Percentiles rank a stretch among this genome's conserved stretches.
Evolutionary conservation across 2,797 vertebrate species (phyloP).

Genomic region (Neosilurus hyrtlii): DNA sequence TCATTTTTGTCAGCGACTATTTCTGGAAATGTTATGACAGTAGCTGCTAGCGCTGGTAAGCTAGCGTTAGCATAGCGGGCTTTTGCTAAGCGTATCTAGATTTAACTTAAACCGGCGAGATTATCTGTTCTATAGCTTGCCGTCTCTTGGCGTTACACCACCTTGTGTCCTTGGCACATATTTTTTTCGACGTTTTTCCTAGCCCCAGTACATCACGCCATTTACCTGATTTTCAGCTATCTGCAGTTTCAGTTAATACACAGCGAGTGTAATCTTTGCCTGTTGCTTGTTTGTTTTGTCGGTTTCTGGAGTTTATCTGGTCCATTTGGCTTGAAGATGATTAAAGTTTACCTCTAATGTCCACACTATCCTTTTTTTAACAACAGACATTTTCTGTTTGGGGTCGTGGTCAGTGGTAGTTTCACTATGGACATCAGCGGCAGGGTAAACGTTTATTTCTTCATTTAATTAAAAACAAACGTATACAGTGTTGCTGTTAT

Average conservation of each 20-base stretch:
- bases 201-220: background rate
- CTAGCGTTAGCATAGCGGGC: conserved; percentile 19
- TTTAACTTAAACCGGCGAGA: background rate
- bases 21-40: background rate
- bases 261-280: background rate
- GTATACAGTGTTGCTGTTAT: background rate
- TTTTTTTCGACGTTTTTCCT: background rate
- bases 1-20: background rate
- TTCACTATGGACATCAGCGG: background rate
- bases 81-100: background rate
- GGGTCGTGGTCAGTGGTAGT: background rate
- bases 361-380: background rate
- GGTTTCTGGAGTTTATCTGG: background rate
- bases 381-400: background rate
- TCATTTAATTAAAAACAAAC: no score
- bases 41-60: background rate
- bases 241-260: no score
- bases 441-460: background rate
- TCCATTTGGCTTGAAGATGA: no score
- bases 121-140: background rate
- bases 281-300: background rate
- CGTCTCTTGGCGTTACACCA: background rate
- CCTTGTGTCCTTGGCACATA: background rate
- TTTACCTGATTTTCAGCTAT: background rate
- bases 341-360: background rate